Conservation (phyloP, 1,140 invertebrate genomes). For the Cepaea nemoralis region DNA sequence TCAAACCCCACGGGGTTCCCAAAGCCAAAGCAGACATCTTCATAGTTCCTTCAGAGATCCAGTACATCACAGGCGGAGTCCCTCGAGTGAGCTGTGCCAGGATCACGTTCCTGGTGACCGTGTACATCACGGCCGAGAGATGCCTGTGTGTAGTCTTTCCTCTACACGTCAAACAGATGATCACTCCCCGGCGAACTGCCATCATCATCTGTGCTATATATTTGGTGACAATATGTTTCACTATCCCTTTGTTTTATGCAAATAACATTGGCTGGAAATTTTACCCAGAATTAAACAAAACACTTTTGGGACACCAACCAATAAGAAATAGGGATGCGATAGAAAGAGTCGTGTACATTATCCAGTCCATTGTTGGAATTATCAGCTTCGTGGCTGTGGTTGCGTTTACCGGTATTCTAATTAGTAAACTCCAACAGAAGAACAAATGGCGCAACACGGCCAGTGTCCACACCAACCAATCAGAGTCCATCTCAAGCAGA, state of each 20-base stretch:
- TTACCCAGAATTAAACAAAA: neutral
- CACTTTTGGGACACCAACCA: neutral
- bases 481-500: neutral
- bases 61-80: neutral
- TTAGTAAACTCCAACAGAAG: neutral
- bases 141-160: neutral
- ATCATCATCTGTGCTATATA: too few relatives aligned
- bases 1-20: too few relatives aligned
- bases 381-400: neutral
- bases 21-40: neutral
- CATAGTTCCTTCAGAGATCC: neutral
- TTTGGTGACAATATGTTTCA: neutral
- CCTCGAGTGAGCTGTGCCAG: neutral
- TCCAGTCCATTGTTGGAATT: neutral
- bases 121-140: neutral
- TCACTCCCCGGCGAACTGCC: neutral
- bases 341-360: neutral
- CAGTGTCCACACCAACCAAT: neutral
- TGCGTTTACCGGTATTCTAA: neutral
- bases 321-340: neutral
- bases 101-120: neutral
- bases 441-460: neutral
- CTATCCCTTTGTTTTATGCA: neutral
- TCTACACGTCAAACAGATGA: neutral
- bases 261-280: slow-evolving; percentile 9